phyloP scores from a whole-genome alignment of 2,797 vertebrate genomes.

The Tenualosa thibaudeaui region DNA sequence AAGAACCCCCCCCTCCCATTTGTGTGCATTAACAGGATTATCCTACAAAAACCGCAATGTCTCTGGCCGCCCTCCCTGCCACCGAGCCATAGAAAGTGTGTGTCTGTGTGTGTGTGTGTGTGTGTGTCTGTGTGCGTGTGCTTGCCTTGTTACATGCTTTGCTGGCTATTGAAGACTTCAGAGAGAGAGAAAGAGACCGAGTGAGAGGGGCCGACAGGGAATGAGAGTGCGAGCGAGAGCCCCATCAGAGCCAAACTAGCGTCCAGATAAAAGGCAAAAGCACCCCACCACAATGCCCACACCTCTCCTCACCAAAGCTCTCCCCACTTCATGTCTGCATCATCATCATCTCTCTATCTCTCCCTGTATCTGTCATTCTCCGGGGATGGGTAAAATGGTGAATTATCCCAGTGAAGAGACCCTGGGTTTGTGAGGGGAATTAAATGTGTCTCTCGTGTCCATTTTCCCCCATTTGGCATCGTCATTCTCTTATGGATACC shows the following conservation, averaged over 20 bases:
- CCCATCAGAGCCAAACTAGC: slow-evolving; percentile 57
- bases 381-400: slow-evolving; percentile 18
- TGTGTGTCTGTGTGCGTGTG: neutral
- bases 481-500: slow-evolving; percentile 44
- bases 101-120: too few relatives aligned
- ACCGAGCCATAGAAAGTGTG: slow-evolving; percentile 38
- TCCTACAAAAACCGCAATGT: slow-evolving; percentile 45
- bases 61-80: slow-evolving; percentile 45
- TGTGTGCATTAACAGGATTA: slow-evolving; percentile 63
- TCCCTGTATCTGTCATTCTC: slow-evolving; percentile 19
- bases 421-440: slow-evolving; percentile 19
- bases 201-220: neutral
- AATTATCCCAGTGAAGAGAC: slow-evolving; percentile 17
- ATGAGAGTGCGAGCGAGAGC: neutral
- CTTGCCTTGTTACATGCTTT: slow-evolving; percentile 57
- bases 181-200: slow-evolving; percentile 41
- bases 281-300: slow-evolving; percentile 22
- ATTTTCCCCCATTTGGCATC: slow-evolving; percentile 52
- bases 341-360: slow-evolving; percentile 27
- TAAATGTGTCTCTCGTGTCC: slow-evolving; percentile 51
- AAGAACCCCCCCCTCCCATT: slow-evolving; percentile 39
- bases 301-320: slow-evolving; percentile 48
- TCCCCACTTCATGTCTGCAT: slow-evolving; percentile 23
- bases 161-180: slow-evolving; percentile 60
- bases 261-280: slow-evolving; percentile 55